phyloP scores from a whole-genome alignment of 2,113 vertebrate genomes.

The Scomber japonicus region DNA sequence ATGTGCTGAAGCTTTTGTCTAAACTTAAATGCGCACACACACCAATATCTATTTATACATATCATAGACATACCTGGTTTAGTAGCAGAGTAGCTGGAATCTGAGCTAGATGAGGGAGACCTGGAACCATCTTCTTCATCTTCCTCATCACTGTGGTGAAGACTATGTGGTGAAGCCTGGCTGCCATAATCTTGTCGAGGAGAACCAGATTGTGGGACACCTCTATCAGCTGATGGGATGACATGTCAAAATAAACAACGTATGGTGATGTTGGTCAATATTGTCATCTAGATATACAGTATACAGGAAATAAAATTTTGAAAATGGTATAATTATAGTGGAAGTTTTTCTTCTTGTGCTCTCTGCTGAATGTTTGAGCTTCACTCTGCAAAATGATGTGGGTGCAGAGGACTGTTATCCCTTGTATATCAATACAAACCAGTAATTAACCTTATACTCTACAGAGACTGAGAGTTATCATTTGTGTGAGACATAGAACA shows the following conservation, averaged over 20 bases:
- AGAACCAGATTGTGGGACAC: constrained; percentile 28
- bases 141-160: not conserved
- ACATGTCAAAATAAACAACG: not conserved
- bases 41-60: constrained; percentile 25
- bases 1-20: too few relatives aligned
- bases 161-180: constrained; percentile 47
- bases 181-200: constrained; percentile 36
- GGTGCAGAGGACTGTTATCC: too few relatives aligned
- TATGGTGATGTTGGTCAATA: not conserved
- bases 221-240: not conserved
- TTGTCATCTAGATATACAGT: not conserved
- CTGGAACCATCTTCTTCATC: not conserved
- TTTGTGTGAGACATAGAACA: too few relatives aligned
- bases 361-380: too few relatives aligned
- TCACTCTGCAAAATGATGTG: too few relatives aligned
- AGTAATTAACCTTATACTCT: too few relatives aligned
- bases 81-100: constrained; percentile 58
- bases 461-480: too few relatives aligned
- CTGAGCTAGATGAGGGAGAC: constrained; percentile 58
- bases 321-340: not conserved
- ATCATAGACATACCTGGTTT: constrained; percentile 69
- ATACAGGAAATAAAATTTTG: not conserved
- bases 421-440: too few relatives aligned
- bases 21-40: not conserved
- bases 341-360: too few relatives aligned